Evolutionary conservation across 2,888 invertebrate genomes (phyloP), one percentile per base, ranked within the genome.

Genomic region (Nomada hirtipes): DNA sequence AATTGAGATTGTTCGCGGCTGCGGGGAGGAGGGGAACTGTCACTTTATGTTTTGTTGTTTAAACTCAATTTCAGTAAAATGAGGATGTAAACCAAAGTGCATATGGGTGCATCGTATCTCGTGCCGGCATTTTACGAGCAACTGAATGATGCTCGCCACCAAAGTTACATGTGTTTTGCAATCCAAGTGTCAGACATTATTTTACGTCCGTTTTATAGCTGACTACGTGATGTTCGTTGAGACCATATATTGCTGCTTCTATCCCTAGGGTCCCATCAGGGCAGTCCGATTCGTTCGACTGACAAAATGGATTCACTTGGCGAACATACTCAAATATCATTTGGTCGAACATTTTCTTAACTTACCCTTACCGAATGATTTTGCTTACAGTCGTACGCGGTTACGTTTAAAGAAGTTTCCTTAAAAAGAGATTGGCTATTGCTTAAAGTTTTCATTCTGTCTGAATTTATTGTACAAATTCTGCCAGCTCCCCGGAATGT

Each of bases 51-150:
- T 50, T 76, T 11, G 44, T 55, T 36, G 79, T 79, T 79, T 61
- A 81, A 81, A 88, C 67, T 82, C 71, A 76, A 87, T 84, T 81
- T 83, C 82, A 72, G 76, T 78, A 71, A 87, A 84, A 80, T 72
- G 71, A 59, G 76, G 79, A 80, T 76, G 76, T 76, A 80, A 86
- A 84, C 72, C 69, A 76, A 83, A 79, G 47, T 70, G 63, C 82
- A 60, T 76, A 73, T 11, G 77, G 61, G 42, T 44, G 53, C 42
- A 65, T 36, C 29, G 63, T 72, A 70, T 63, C 79, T 70, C 75
- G 79, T 36, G 76, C 65, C 68, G 83, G 70, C 63, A 80, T 78
- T 86, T 88, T 88, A 87, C 82, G 83, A 81, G 83, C 81, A 61
- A 84, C 76, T 50, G 78, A 84, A 82, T 69, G 81, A 80, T 68